Evolutionary conservation across 2,888 invertebrate species (phyloP), one percentile per base, ranked within the genome.

Genomic region (Drosophila sordidula): DNA sequence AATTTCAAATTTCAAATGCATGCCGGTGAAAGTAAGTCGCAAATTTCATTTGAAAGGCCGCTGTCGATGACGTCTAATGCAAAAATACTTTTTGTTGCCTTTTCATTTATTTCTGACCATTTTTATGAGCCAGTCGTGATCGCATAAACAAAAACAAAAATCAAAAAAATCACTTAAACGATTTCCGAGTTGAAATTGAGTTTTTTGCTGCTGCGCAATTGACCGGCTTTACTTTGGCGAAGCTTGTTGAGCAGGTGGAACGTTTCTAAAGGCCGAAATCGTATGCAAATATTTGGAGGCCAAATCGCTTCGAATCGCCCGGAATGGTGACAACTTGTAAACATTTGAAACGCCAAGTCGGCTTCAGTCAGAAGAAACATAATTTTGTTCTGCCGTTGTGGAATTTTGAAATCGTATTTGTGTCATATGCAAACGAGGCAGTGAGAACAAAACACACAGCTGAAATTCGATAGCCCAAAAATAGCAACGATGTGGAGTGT

Each of bases 211-310:
- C 62, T 70, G 70, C 82, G 82, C 77, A 85, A 52, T 65, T 78
- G 67, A 66, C 32, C 45, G 45, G 39, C 47, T 45, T 44, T 16
- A 50, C 38, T 47, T 42, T 38, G 29, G 70, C 57, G 55, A 54
- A 47, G 66, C 56, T 49, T 57, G 9, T 26, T 41, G 26, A 42
- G 54, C 72, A 75, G 75, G 67, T 75, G 81, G 61, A 81, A 71
- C 50, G 64, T n/a, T 80, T 75, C 84, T 75, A 55, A 62, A 51
- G 45, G 61, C 52, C 63, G 51, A 51, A 65, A 57, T 58, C 46
- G 54, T 83, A 83, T 87, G 88, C 86, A 79, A 87, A 83, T 87
- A 84, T 87, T 78, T 84, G 39, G 52, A 68, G 63, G 63, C 61
- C 77, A 73, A 68, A 36, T 44, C 26, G 6, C 1, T 1, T 0